A percentile compares a stretch with the other conserved stretches of the same genome.
These are phyloP conservation scores for Eristalinus aeneus DNA, from an alignment of 2,888 invertebrate genomes.

Conservation along the genomic window DNA sequence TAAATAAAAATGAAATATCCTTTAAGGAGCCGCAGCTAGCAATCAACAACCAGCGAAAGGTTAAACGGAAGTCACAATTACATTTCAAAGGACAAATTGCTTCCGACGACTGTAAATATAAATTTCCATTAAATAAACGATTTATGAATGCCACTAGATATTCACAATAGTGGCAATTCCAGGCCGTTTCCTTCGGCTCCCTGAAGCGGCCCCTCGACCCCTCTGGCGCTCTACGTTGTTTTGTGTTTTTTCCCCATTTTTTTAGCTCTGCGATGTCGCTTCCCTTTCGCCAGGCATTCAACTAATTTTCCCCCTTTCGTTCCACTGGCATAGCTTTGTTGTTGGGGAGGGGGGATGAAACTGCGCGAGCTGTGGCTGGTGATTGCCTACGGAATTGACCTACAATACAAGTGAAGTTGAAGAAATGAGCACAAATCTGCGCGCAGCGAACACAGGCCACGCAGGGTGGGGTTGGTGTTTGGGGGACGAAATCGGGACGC, in stretches of 20 bases:
- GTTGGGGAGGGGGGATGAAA: conserved; percentile 24
- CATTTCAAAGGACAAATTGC: conserved; percentile 68
- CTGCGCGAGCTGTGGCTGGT: conserved; percentile 11
- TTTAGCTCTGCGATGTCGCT: neutral
- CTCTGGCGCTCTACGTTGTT: conserved; percentile 10
- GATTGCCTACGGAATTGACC: conserved; percentile 61
- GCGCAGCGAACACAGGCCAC: neutral
- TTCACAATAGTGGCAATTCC: conserved; percentile 67
- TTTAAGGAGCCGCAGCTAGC: conserved; percentile 14
- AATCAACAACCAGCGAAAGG: conserved; percentile 43
- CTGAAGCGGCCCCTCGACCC: neutral
- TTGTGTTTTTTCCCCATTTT: neutral
- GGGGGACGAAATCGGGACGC: neutral
- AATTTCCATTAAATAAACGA: conserved; percentile 68
- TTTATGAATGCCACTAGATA: conserved; percentile 64
- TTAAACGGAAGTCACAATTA: conserved; percentile 66
- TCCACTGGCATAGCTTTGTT: neutral
- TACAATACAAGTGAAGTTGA: conserved; percentile 49
- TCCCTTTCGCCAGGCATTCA: neutral
- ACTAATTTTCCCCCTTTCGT: neutral
- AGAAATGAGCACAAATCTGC: conserved; percentile 22
- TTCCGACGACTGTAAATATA: conserved; percentile 66
- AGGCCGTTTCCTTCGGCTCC: conserved; percentile 32
- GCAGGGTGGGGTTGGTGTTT: neutral
- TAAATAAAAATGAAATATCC: conserved; percentile 35